Conservation (phyloP, 1,140 invertebrate species). For the Lanistes nyassanus region DNA sequence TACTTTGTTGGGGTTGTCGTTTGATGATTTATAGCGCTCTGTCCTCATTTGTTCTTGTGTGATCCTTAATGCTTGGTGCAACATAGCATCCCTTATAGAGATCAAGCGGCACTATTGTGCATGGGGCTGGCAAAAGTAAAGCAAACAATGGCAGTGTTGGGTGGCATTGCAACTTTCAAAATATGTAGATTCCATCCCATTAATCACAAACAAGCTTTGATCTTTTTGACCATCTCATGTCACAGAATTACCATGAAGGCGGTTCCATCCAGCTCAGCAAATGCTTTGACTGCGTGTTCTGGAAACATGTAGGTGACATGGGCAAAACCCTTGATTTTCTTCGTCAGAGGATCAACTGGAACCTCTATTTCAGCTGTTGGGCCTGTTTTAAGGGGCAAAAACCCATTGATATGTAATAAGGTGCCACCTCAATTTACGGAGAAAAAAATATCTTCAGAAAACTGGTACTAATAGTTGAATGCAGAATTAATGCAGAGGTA, state of each 20-base stretch:
- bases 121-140: too few relatives aligned
- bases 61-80: too few relatives aligned
- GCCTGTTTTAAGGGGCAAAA: constrained; percentile 70
- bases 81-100: too few relatives aligned
- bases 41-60: too few relatives aligned
- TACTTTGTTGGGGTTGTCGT: too few relatives aligned
- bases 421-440: constrained; percentile 1
- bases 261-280: constrained; percentile 86
- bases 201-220: not conserved
- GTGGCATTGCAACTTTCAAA: too few relatives aligned
- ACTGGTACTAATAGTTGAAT: constrained; percentile 2
- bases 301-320: constrained; percentile 93
- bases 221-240: not conserved
- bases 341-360: constrained; percentile 85
- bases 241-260: constrained; percentile 76
- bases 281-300: constrained; percentile 93
- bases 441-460: not conserved
- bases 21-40: too few relatives aligned
- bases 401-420: not conserved
- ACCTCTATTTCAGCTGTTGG: constrained; percentile 88
- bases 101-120: too few relatives aligned
- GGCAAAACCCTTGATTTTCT: constrained; percentile 93
- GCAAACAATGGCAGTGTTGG: too few relatives aligned
- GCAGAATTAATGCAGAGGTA: constrained; percentile 9
- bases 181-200: not conserved